Base-by-base conservation (phyloP, 2,797 vertebrate genomes). In the Diceros bicornis region DNA sequence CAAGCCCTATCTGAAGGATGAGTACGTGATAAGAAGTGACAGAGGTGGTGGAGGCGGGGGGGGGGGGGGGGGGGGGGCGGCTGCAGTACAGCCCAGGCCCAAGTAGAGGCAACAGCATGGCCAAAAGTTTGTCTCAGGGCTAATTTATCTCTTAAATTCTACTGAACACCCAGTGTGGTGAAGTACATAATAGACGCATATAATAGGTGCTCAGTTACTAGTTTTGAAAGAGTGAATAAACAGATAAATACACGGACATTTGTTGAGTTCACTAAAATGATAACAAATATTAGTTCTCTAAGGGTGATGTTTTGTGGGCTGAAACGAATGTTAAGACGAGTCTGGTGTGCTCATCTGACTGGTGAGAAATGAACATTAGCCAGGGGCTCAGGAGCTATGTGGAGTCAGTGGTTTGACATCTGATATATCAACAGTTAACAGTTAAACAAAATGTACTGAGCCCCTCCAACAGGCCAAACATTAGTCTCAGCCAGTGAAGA, bases 211-310 rank as follows among this genome's bases (percentile, higher is more conserved):
- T 61, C 17, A 1, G 68, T 69, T 71, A 50, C 32, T 14, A 72
- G 44, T 87, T 92, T 37, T 68, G 37, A 69, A 82, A 81, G 61
- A 47, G 29, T 57, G n/a, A 89, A 72, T 41, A 18, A 25, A 84
- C 41, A 94, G 21, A 74, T 20, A 91, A 62, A 74, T 69, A 55
- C 81, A 52, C 52, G 50, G 23, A 29, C 25, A 84, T 32, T 18
- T 85, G 21, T 3, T 64, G 10, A 57, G 18, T 59, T 78, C 57
- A 59, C 44, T 32, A 83, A 89, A 87, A 66, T 85, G 75, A 18
- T 1, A 47, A 74, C 29, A 87, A n/a, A 44, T 4, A 84, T 5
- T 34, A 34, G 27, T 89, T 78, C 61, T 72, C 23, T 4, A 29
- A 68, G 20, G 29, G 50, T 27, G 23, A 44, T 27, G 3, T 62